A percentile compares a stretch with the other conserved stretches of the same genome.
Conservation (phyloP, 2,888 invertebrate species). For the Parnassius mnemosyne region DNA sequence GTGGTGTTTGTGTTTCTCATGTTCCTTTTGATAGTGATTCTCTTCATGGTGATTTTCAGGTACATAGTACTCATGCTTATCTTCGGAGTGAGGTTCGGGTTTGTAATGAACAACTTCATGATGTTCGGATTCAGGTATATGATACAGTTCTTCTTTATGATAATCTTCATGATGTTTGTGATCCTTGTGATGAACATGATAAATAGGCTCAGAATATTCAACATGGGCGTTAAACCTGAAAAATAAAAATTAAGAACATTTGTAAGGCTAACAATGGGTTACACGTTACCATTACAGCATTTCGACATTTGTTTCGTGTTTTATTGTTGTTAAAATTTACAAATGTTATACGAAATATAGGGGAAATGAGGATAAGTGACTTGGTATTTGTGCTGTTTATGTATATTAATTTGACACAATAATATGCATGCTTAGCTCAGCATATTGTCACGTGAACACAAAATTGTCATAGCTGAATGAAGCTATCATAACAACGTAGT, state of each 20-base stretch:
- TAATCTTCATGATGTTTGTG: constrained; percentile 23
- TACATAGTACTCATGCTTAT: constrained; percentile 20
- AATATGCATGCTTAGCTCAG: too few relatives aligned
- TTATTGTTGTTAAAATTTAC: neutral
- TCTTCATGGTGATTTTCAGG: constrained; percentile 16
- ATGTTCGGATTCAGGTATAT: constrained; percentile 23
- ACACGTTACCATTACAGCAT: too few relatives aligned
- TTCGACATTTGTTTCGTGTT: too few relatives aligned
- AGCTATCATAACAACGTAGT: neutral
- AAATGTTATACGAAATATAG: neutral
- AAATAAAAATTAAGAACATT: constrained; percentile 7
- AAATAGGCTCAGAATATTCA: constrained; percentile 31
- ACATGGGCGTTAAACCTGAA: constrained; percentile 40
- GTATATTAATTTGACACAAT: too few relatives aligned
- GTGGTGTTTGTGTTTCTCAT: constrained; percentile 4
- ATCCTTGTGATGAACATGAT: constrained; percentile 27
- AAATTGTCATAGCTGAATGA: too few relatives aligned
- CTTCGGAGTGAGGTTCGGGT: constrained; percentile 20
- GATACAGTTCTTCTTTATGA: constrained; percentile 23
- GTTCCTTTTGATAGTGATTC: constrained; percentile 5
- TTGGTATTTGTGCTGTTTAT: too few relatives aligned
- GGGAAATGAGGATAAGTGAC: neutral
- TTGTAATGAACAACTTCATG: constrained; percentile 15
- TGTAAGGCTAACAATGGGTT: too few relatives aligned
- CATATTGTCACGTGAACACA: too few relatives aligned